Percentiles rank a stretch among this genome's conserved stretches.
These are phyloP conservation scores for Diplazon laetatorius DNA, from an alignment of 2,888 invertebrate genomes.

Conservation along the genomic window DNA sequence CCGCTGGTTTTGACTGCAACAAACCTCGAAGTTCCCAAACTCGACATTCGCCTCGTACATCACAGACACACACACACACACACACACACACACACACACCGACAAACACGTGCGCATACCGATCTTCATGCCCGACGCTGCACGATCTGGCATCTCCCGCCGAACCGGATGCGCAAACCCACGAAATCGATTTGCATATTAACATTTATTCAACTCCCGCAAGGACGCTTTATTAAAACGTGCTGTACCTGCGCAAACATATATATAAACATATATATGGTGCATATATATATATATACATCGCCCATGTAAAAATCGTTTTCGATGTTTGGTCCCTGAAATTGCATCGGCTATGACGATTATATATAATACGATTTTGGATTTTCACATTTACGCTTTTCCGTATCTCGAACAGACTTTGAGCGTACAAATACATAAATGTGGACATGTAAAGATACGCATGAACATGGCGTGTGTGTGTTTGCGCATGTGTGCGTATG, in stretches of 20 bases:
- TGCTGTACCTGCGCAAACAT: too few species aligned
- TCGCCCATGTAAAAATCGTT: not conserved
- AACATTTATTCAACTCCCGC: conserved; percentile 61
- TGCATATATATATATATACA: too few species aligned
- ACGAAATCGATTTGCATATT: conserved; percentile 61
- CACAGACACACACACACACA: not conserved
- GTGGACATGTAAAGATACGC: too few species aligned
- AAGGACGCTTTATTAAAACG: too few species aligned
- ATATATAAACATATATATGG: too few species aligned
- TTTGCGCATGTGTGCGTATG: too few species aligned
- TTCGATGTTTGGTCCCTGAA: too few species aligned
- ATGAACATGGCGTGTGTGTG: too few species aligned
- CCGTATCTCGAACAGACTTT: conserved; percentile 22
- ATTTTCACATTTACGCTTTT: not conserved
- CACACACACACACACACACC: too few species aligned
- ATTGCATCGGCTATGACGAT: too few species aligned
- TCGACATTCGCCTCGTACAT: conserved; percentile 28
- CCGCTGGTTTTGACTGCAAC: conserved; percentile 13
- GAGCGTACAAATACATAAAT: conserved; percentile 43
- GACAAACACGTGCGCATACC: too few species aligned
- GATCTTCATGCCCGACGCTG: not conserved
- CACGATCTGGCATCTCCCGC: not conserved
- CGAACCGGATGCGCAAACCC: conserved; percentile 19
- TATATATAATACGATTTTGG: not conserved
- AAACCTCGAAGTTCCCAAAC: conserved; percentile 20